Conservation (phyloP, 2,888 invertebrate genomes). For the Protophormia terraenovae region DNA sequence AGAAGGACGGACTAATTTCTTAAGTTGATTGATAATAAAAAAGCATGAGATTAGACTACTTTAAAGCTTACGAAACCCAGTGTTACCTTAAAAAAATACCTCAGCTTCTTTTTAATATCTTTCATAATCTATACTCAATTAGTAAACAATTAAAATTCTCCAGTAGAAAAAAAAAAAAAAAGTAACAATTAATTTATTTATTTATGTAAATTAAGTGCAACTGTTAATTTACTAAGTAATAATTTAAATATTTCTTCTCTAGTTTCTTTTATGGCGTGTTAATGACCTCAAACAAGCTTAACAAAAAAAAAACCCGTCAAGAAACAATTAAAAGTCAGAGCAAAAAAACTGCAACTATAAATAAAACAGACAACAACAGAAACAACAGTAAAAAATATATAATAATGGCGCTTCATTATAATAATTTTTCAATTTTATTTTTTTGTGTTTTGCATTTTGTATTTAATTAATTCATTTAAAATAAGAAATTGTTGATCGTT, state of each 20-base stretch:
- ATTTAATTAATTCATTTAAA: conserved; percentile 8
- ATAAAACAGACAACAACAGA: neutral
- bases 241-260: neutral
- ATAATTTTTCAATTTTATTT: conserved; percentile 8
- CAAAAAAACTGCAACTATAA: conserved; percentile 17
- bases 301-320: neutral
- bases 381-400: neutral
- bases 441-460: conserved; percentile 3
- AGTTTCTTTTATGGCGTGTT: conserved; percentile 21
- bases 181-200: too few relatives aligned
- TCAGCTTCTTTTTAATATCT: neutral
- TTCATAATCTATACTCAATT: neutral
- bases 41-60: too few relatives aligned
- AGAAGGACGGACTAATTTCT: too few relatives aligned
- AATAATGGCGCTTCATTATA: conserved; percentile 23
- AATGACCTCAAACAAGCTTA: conserved; percentile 39
- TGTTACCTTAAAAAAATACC: too few relatives aligned
- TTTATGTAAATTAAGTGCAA: neutral
- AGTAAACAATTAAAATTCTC: neutral
- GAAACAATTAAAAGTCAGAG: neutral
- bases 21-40: too few relatives aligned
- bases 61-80: too few relatives aligned
- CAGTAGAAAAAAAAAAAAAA: neutral
- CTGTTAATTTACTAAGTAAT: neutral
- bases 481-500: neutral